These are phyloP conservation scores for Sarcophaga variegata DNA, from an alignment of 2,888 invertebrate genomes.

Conservation along the genomic window DNA sequence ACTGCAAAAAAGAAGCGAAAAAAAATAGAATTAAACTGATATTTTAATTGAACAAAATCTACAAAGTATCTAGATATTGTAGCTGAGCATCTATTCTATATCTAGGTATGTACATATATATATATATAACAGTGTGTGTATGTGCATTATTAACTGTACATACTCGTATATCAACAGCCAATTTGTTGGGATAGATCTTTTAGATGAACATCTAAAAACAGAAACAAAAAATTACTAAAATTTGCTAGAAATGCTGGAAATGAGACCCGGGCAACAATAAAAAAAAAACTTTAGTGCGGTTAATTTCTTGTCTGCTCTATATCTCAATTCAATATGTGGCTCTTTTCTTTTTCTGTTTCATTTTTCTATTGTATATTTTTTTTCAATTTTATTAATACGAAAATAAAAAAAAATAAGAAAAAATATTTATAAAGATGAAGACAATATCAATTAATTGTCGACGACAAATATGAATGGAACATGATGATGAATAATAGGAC, in stretches of 20 bases:
- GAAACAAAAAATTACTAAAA: background rate
- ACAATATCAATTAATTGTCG: slow-evolving; percentile 65
- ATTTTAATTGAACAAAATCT: slow-evolving; percentile 66
- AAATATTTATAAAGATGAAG: slow-evolving; percentile 17
- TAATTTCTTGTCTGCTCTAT: slow-evolving; percentile 45
- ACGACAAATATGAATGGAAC: slow-evolving; percentile 24
- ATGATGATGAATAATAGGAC: background rate
- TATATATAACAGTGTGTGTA: background rate
- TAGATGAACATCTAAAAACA: slow-evolving; percentile 26
- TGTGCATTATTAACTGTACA: background rate
- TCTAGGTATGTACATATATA: background rate
- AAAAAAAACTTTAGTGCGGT: background rate
- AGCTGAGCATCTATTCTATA: background rate
- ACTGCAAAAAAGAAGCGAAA: slow-evolving; percentile 14
- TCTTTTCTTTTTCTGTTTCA: background rate
- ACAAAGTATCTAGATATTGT: background rate
- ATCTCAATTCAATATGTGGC: slow-evolving; percentile 9
- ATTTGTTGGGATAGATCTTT: slow-evolving; percentile 62
- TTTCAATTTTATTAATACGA: slow-evolving; percentile 55
- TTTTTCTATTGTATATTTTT: background rate
- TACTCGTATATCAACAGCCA: slow-evolving; percentile 53
- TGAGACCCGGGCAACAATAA: background rate
- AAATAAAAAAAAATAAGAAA: slow-evolving; percentile 27
- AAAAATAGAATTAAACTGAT: slow-evolving; percentile 22
- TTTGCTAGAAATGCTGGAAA: background rate